Evolutionary conservation across 2,113 vertebrate genomes (phyloP).

Genomic region (Leptobrachium ailaonicum): DNA sequence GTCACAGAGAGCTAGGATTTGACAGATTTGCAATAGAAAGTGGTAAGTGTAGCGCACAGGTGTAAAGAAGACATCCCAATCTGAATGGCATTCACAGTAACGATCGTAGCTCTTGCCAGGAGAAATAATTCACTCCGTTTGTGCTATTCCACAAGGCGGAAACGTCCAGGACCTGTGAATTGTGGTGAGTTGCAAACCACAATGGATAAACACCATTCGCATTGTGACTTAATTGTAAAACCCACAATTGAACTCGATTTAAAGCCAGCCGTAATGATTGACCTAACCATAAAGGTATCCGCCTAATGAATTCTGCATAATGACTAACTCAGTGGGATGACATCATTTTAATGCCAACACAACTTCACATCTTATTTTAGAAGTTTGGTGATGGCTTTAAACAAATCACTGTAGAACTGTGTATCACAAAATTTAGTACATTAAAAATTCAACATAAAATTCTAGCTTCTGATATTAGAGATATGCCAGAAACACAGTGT

Average conservation of each 20-base stretch:
- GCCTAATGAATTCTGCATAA: constrained; percentile 3
- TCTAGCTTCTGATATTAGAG: too few relatives aligned
- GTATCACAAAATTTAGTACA: too few relatives aligned
- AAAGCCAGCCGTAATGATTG: constrained; percentile 16
- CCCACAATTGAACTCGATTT: constrained; percentile 17
- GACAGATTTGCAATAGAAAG: background rate
- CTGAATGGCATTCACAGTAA: background rate
- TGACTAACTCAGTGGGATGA: constrained; percentile 1
- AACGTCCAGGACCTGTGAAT: background rate
- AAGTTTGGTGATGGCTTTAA: too few relatives aligned
- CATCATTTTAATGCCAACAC: background rate
- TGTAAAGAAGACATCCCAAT: background rate
- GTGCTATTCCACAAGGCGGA: background rate
- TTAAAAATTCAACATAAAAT: too few relatives aligned
- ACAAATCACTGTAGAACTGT: too few relatives aligned
- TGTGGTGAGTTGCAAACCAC: background rate
- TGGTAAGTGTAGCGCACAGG: background rate
- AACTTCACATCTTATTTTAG: background rate
- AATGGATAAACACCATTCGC: background rate
- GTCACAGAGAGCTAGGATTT: background rate
- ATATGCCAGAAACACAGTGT: too few relatives aligned
- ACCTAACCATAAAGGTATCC: constrained; percentile 13
- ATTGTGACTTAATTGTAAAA: background rate
- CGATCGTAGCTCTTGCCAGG: background rate
- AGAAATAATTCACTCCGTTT: background rate